Conservation (phyloP, 2,797 vertebrate genomes). For the Semaprochilodus insignis region DNA sequence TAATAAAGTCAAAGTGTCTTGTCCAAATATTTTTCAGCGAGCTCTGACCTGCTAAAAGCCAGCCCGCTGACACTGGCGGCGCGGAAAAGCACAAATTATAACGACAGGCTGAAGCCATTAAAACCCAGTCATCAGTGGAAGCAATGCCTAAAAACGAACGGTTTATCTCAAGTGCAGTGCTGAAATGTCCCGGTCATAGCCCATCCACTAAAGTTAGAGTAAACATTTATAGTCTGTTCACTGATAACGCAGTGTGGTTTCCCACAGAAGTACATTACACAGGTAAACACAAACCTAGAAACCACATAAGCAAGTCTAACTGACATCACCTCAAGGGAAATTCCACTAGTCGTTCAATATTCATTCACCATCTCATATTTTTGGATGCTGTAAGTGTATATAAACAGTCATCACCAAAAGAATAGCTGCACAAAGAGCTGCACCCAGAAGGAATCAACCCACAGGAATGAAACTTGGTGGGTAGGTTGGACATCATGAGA, state of each 20-base stretch:
- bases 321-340: too few species aligned
- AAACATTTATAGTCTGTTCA: conserved; percentile 1
- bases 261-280: too few species aligned
- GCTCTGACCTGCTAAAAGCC: conserved; percentile 40
- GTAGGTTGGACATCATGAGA: too few species aligned
- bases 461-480: too few species aligned
- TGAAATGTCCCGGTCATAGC: conserved; percentile 13
- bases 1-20: conserved; percentile 15
- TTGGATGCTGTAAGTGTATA: too few species aligned
- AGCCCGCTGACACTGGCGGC: conserved; percentile 1
- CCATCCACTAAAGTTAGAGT: conserved; percentile 25
- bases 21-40: conserved; percentile 10
- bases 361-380: too few species aligned
- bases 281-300: too few species aligned
- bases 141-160: conserved; percentile 11
- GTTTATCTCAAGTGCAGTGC: conserved; percentile 18
- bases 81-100: conserved; percentile 19
- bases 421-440: too few species aligned
- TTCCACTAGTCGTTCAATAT: too few species aligned
- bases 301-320: too few species aligned
- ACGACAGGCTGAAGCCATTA: conserved; percentile 24
- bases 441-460: too few species aligned
- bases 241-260: not conserved
- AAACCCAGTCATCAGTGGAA: not conserved
- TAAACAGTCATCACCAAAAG: too few species aligned